A percentile compares a stretch with the other conserved stretches of the same genome.
phyloP scores from a whole-genome alignment of 2,888 invertebrate species.

The Acanthoscelides obtectus region DNA sequence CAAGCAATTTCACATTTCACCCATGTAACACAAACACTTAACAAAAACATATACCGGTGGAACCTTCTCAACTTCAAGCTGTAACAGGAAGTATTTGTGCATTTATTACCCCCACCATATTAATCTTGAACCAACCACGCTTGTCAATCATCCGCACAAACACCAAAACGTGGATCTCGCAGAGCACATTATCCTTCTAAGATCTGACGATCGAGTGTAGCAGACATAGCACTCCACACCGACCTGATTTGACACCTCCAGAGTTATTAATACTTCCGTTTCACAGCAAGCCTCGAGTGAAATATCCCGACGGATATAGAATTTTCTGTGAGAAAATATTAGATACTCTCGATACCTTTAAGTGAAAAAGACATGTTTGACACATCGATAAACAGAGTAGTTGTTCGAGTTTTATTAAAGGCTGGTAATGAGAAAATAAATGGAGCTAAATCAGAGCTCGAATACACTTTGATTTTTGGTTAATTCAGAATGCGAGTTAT shows the following conservation, averaged over 20 bases:
- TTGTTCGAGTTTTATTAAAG: too few species aligned
- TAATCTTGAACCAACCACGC: background rate
- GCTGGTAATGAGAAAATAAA: too few species aligned
- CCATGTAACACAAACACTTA: too few species aligned
- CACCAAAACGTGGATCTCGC: background rate
- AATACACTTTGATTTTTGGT: too few species aligned
- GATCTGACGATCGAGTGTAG: background rate
- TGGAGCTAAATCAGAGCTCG: too few species aligned
- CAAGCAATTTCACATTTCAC: background rate
- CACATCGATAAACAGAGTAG: too few species aligned
- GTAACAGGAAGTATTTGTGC: background rate
- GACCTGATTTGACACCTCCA: background rate
- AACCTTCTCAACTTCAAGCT: background rate
- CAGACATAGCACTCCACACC: background rate
- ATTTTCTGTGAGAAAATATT: background rate
- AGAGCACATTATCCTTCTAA: background rate
- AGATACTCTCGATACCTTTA: background rate
- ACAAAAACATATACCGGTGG: too few species aligned
- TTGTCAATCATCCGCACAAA: background rate
- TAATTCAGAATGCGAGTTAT: too few species aligned
- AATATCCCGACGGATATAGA: background rate
- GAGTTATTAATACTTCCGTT: background rate
- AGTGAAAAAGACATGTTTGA: background rate
- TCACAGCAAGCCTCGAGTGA: background rate
- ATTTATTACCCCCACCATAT: background rate